phyloP scores from a whole-genome alignment of 1,140 invertebrate species.

The Gyrodactylus bullatarudis region DNA sequence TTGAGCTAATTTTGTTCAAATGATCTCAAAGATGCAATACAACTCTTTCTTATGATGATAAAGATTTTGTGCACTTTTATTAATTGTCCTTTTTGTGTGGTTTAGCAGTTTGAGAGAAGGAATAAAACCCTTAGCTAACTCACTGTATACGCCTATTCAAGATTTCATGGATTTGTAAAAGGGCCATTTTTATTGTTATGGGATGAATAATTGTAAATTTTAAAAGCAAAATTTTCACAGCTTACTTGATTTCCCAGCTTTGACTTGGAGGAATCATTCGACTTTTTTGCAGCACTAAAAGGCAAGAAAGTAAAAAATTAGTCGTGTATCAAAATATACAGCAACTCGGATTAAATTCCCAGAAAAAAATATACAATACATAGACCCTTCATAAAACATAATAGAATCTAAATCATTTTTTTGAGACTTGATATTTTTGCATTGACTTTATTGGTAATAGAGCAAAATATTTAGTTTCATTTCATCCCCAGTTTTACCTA shows the following conservation, averaged over 20 bases:
- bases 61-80: no score
- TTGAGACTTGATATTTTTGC: not conserved
- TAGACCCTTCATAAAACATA: not conserved
- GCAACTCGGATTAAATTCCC: no score
- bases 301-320: not conserved
- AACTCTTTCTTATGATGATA: no score
- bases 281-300: constrained; percentile 5
- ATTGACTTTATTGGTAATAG: not conserved
- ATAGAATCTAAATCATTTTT: not conserved
- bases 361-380: no score
- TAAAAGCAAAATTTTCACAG: not conserved
- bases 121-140: not conserved
- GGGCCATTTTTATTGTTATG: not conserved
- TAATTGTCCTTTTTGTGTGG: no score
- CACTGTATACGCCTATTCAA: not conserved
- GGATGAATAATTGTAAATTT: not conserved
- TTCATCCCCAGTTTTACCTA: no score
- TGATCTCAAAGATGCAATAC: no score
- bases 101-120: not conserved
- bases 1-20: no score
- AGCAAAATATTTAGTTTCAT: not conserved
- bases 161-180: not conserved
- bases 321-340: not conserved
- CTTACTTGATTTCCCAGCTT: constrained; percentile 2
- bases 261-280: not conserved